Percentiles rank a stretch among this genome's conserved stretches.
phyloP scores from a whole-genome alignment of 2,113 vertebrate genomes.

The Cavia porcellus region DNA sequence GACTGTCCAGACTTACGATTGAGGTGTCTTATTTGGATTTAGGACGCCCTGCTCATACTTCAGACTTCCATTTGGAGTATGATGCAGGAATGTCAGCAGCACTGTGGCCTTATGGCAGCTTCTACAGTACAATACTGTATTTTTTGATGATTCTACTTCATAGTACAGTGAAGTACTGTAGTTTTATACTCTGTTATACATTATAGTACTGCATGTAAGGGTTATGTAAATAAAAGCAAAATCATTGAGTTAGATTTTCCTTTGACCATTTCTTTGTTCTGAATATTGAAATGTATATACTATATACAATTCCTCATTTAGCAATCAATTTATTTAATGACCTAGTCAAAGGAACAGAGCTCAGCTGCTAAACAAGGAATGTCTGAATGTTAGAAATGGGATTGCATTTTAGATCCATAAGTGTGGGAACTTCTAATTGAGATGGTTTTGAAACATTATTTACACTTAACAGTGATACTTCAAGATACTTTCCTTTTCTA shows the following conservation, averaged over 20 bases:
- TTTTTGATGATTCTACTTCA: neutral
- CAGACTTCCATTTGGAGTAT: neutral
- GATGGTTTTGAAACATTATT: conserved; percentile 3
- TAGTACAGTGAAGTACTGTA: neutral
- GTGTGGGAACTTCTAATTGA: neutral
- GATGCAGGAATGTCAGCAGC: neutral
- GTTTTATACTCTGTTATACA: neutral
- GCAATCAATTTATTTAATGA: neutral
- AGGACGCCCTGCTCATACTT: neutral
- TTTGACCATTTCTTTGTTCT: neutral
- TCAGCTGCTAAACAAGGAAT: neutral
- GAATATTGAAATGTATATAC: neutral
- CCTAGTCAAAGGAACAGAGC: neutral
- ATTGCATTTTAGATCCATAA: neutral
- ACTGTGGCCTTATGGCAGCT: neutral
- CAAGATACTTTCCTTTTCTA: neutral
- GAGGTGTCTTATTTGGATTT: neutral
- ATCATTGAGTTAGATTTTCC: neutral
- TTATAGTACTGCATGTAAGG: neutral
- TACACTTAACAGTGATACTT: neutral
- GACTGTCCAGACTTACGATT: neutral
- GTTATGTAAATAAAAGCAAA: neutral
- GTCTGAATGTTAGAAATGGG: neutral
- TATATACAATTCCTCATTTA: neutral
- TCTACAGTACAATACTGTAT: neutral